Evolutionary conservation across 1,140 invertebrate species (phyloP), one percentile per base, ranked within the genome.

Genomic region (Pogonognathellus flavescens): DNA sequence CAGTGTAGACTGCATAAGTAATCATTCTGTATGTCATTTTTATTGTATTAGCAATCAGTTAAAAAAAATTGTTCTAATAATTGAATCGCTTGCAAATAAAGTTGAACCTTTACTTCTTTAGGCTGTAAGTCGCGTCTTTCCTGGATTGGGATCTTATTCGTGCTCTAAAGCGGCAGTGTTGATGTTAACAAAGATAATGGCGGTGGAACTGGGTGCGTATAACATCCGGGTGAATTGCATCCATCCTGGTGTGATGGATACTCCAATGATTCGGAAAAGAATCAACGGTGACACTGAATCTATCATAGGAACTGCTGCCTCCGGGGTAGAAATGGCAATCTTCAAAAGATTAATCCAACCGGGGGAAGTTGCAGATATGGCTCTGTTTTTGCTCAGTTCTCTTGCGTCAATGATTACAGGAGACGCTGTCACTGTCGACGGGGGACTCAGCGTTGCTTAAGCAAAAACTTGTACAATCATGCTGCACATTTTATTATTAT

Each of bases 91-190:
- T n/a, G n/a, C n/a, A n/a, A n/a, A n/a, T n/a, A n/a, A n/a, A n/a
- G n/a, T n/a, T n/a, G n/a, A n/a, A n/a, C n/a, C n/a, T n/a, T n/a
- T 41, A 41, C 1, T 41, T 1, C 31, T 41, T 41, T 41, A 41
- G 31, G 31, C 31, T 41, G 31, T 41, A 41, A n/a, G n/a, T n/a
- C n/a, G n/a, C n/a, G n/a, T n/a, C n/a, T n/a, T n/a, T n/a, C n/a
- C n/a, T n/a, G n/a, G n/a, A n/a, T n/a, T n/a, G n/a, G n/a, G n/a
- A n/a, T n/a, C n/a, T n/a, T n/a, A n/a, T 66, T 25, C n/a, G 0
- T 25, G 20, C 9, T 97, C 96, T 16, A 98, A 98, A 91, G 92
- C 96, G 52, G 95, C 96, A 3, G 90, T 98, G 0, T 96, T 98
- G 91, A 97, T 98, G 89, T 93, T 98, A 62, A 98, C 97, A 0